Evolutionary conservation across 37 sponge, comb jelly and placozoan genomes (phyloP).

Genomic region (Hormiphora californensis): DNA sequence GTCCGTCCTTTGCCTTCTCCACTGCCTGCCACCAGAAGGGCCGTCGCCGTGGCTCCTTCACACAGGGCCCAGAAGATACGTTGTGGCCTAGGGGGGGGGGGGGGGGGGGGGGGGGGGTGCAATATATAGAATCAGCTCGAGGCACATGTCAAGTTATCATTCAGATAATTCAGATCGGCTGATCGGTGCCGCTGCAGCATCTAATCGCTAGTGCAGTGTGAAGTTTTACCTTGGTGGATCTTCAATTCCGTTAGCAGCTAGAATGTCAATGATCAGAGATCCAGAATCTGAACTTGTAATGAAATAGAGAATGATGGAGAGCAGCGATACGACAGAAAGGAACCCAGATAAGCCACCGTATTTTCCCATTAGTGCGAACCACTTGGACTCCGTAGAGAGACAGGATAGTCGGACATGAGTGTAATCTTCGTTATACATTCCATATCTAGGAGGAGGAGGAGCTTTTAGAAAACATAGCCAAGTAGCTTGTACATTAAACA

Average conservation of each 20-base stretch:
- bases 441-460: too few relatives aligned
- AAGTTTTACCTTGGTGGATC: too few relatives aligned
- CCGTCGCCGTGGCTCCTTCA: slow-evolving; percentile 34
- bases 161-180: too few relatives aligned
- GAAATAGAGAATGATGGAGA: slow-evolving; percentile 8
- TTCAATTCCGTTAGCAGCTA: neutral
- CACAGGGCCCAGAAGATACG: slow-evolving; percentile 40
- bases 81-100: neutral
- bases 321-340: neutral
- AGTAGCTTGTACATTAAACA: too few relatives aligned
- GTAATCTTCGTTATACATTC: too few relatives aligned
- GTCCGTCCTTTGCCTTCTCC: too few relatives aligned
- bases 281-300: slow-evolving; percentile 46
- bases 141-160: too few relatives aligned
- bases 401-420: neutral
- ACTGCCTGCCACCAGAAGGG: slow-evolving; percentile 37
- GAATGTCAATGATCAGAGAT: slow-evolving; percentile 17
- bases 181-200: too few relatives aligned
- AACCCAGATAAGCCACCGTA: slow-evolving; percentile 32
- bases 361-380: neutral
- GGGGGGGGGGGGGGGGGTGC: too few relatives aligned
- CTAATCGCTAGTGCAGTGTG: too few relatives aligned
- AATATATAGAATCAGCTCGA: too few relatives aligned
- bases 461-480: too few relatives aligned
- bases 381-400: neutral